Evolutionary conservation across 1,140 invertebrate species (phyloP).

Genomic region (Phthorimaea operculella): DNA sequence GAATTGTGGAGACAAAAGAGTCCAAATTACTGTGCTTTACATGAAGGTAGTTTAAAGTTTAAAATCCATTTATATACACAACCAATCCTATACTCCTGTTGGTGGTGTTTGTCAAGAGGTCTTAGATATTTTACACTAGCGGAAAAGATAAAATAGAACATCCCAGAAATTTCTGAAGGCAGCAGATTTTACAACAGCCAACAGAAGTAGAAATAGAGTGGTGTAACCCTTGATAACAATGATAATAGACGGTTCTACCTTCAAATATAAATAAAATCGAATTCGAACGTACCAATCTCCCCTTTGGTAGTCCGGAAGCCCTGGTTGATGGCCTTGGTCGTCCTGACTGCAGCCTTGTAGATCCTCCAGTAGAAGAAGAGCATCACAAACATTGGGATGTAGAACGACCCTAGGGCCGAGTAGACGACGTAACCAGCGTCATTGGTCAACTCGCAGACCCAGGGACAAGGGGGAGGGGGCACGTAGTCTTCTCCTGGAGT

Average conservation of each 20-base stretch:
- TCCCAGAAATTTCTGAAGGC: too few relatives aligned
- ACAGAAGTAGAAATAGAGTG: too few relatives aligned
- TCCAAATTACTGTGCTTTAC: too few relatives aligned
- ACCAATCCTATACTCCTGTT: too few relatives aligned
- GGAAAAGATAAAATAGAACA: too few relatives aligned
- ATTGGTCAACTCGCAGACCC: constrained; percentile 91
- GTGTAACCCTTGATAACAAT: too few relatives aligned
- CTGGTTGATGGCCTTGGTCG: constrained; percentile 91
- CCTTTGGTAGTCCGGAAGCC: constrained; percentile 93
- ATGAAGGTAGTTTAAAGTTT: too few relatives aligned
- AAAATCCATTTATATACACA: too few relatives aligned
- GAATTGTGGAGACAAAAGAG: not conserved
- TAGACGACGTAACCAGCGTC: constrained; percentile 87
- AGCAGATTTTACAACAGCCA: too few relatives aligned
- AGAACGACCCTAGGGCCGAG: constrained; percentile 95
- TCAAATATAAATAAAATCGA: not conserved
- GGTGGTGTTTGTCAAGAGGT: too few relatives aligned
- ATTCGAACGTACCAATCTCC: constrained; percentile 12
- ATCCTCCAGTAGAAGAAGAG: constrained; percentile 97
- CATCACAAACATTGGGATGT: constrained; percentile 96
- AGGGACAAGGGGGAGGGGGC: constrained; percentile 73
- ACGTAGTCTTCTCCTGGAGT: constrained; percentile 34
- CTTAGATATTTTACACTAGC: too few relatives aligned
- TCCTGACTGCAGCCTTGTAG: constrained; percentile 90
- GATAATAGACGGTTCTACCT: too few relatives aligned